Evolutionary conservation across 2,113 vertebrate genomes (phyloP).

Genomic region (Oreocharis arfaki): DNA sequence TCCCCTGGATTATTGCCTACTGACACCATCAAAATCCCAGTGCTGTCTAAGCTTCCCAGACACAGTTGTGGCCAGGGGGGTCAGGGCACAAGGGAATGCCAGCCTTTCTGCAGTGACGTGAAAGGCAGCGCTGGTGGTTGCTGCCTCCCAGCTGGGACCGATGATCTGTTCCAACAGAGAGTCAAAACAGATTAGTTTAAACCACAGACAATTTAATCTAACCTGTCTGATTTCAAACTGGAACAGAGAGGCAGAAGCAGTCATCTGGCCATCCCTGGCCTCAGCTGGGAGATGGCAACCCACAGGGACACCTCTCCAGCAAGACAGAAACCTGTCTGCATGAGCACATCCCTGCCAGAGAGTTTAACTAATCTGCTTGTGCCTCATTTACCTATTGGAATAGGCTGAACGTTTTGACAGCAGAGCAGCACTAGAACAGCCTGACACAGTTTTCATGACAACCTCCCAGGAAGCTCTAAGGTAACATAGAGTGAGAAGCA

Average conservation of each 20-base stretch:
- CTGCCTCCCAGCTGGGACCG: slow-evolving; percentile 4
- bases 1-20: not conserved
- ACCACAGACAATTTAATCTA: slow-evolving; percentile 51
- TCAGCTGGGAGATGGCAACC: slow-evolving; percentile 36
- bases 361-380: not conserved
- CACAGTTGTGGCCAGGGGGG: accelerated
- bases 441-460: not conserved
- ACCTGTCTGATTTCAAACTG: slow-evolving; percentile 25
- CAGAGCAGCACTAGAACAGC: not conserved
- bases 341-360: not conserved
- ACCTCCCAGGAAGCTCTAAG: not conserved
- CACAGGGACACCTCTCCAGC: not conserved
- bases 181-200: slow-evolving; percentile 49
- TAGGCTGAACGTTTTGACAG: not conserved
- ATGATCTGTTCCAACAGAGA: slow-evolving; percentile 32
- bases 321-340: not conserved
- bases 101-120: not conserved
- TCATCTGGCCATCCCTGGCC: slow-evolving; percentile 6
- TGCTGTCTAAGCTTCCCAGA: not conserved
- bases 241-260: slow-evolving; percentile 12
- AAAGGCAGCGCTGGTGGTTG: not conserved
- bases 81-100: not conserved
- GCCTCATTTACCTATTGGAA: slow-evolving; percentile 28
- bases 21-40: not conserved
- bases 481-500: not conserved